phyloP scores from a whole-genome alignment of 2,113 vertebrate genomes.

The Sander lucioperca region DNA sequence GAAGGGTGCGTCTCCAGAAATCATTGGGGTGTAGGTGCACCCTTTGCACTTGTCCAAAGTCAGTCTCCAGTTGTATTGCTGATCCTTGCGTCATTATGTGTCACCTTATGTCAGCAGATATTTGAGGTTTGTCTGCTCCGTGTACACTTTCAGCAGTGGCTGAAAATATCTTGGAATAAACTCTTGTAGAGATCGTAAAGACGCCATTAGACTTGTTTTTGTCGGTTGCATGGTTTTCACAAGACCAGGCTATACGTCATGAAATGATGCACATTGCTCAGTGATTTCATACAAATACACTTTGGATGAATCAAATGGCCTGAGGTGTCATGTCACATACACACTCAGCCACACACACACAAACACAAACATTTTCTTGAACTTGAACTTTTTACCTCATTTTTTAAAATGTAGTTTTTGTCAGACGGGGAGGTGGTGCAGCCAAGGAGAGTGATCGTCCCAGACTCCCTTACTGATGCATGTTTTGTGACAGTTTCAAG shows the following conservation, averaged over 20 bases:
- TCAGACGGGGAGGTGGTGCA: not conserved
- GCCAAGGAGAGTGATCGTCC: not conserved
- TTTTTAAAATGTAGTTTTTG: not conserved
- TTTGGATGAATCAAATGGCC: conserved; percentile 28
- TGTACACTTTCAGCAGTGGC: conserved; percentile 17
- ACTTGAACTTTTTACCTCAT: conserved; percentile 4
- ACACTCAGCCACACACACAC: not conserved
- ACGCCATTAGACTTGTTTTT: not conserved
- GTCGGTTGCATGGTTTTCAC: conserved; percentile 10
- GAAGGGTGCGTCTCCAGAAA: conserved; percentile 37
- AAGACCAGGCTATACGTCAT: conserved; percentile 14
- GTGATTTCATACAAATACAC: conserved; percentile 29
- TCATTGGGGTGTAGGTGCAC: conserved; percentile 40
- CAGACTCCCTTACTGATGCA: conserved; percentile 34
- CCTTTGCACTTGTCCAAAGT: conserved; percentile 47
- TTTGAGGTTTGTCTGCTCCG: conserved; percentile 39
- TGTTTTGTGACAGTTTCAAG: conserved; percentile 32
- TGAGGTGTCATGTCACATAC: conserved; percentile 3
- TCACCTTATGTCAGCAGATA: conserved; percentile 57
- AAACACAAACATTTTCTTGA: not conserved
- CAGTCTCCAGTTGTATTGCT: conserved; percentile 50
- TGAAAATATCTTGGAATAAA: conserved; percentile 29
- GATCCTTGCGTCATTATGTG: conserved; percentile 64
- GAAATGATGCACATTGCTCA: conserved; percentile 28
- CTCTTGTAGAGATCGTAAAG: conserved; percentile 17